Base-by-base conservation (phyloP, 2,888 invertebrate species). In the Phragmatobia fuliginosa region DNA sequence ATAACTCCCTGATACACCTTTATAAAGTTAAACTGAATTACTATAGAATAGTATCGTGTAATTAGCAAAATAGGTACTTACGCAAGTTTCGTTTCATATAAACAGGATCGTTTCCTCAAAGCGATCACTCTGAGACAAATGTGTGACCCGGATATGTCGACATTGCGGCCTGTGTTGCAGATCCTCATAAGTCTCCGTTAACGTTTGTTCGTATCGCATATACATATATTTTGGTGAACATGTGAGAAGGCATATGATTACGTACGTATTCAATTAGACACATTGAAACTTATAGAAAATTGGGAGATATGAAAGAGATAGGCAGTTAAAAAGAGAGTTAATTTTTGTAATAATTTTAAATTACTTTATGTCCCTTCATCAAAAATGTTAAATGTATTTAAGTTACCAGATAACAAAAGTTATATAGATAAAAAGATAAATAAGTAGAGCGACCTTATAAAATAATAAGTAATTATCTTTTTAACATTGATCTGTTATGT, bases 301-400 rank as follows among this genome's bases (percentile, higher is more conserved):
- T 10, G 45, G 8, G 1, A n/a, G n/a, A 6, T 10, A 72, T 75
- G 74, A 70, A 75, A 71, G 70, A 21, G 4, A 49, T n/a, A 49
- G 8, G 8, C n/a, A 49, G 16, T 41, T 5, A 41, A 41, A 5
- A 41, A 16, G 18, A 10, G 16, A n/a, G n/a, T n/a, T n/a, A n/a
- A n/a, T n/a, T n/a, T n/a, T n/a, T n/a, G n/a, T n/a, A n/a, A n/a
- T n/a, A n/a, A n/a, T 21, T 21, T 45, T 21, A 21, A 21, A 21
- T 7, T 21, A 21, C 8, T 45, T 21, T 21, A 7, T 45, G 4
- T 45, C 18, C 41, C 2, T 18, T 18, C 41, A 41, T 41, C 41
- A 41, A 41, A 18, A 41, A 4, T 14, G 14, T 14, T 38, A 14
- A 3, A 38, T 2, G 14, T 38, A 38, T 14, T 14, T 38, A 14